Percentiles rank a stretch among this genome's conserved stretches.
Evolutionary conservation across 2,113 vertebrate genomes (phyloP).

Genomic region (Nerophis ophidion): DNA sequence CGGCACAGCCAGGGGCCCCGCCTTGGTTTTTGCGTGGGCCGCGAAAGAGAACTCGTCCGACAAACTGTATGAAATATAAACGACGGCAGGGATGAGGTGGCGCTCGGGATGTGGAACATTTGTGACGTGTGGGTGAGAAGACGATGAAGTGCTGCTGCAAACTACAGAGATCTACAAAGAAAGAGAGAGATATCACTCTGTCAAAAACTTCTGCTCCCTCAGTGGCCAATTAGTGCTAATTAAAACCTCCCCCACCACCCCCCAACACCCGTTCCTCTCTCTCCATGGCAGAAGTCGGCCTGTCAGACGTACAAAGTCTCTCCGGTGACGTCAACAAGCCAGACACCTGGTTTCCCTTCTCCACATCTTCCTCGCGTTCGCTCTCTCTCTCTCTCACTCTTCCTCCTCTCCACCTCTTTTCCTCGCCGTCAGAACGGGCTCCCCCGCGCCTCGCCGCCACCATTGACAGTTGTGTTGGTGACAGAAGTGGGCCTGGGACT

Average conservation of each 20-base stretch:
- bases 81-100: too few species aligned
- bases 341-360: constrained; percentile 12
- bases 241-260: constrained; percentile 61
- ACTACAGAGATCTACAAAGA: constrained; percentile 46
- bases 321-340: too few species aligned
- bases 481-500: too few species aligned
- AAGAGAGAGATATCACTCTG: constrained; percentile 57
- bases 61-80: too few species aligned
- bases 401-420: too few species aligned
- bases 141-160: constrained; percentile 40
- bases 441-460: too few species aligned
- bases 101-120: neutral
- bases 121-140: constrained; percentile 1
- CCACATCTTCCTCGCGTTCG: constrained; percentile 34
- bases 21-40: too few species aligned
- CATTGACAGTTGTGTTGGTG: too few species aligned
- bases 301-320: constrained; percentile 34
- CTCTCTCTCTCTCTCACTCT: too few species aligned
- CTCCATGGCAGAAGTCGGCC: constrained; percentile 36
- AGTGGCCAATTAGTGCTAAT: constrained; percentile 77
- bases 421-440: too few species aligned
- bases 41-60: too few species aligned
- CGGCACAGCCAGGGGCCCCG: too few species aligned
- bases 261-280: constrained; percentile 28
- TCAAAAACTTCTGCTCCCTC: constrained; percentile 66